These are phyloP conservation scores for Tortrix viridana DNA, from an alignment of 2,888 invertebrate genomes.

Conservation along the genomic window DNA sequence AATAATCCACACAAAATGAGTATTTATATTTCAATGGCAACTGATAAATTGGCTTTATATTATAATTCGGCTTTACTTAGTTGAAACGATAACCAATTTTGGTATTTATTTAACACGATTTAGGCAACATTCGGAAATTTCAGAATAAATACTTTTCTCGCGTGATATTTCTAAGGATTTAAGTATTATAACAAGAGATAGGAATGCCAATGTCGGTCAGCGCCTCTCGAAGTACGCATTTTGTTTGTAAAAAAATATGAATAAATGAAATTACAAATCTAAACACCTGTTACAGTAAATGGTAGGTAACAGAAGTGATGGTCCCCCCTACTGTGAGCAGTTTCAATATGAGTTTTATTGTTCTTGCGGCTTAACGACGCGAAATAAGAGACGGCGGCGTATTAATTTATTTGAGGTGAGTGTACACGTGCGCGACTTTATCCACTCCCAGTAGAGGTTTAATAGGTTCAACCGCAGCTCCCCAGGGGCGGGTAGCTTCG, in stretches of 20 bases:
- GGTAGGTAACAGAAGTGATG: conserved; percentile 41
- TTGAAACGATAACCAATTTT: too few relatives aligned
- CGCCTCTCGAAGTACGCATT: background rate
- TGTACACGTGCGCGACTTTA: conserved; percentile 74
- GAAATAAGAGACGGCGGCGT: conserved; percentile 52
- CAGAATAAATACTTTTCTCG: too few relatives aligned
- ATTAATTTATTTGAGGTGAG: conserved; percentile 61
- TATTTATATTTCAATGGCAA: too few relatives aligned
- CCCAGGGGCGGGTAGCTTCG: conserved; percentile 56
- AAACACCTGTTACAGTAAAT: conserved; percentile 75
- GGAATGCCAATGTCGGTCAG: too few relatives aligned
- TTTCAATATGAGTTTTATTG: conserved; percentile 54
- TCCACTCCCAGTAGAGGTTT: conserved; percentile 67
- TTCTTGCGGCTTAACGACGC: conserved; percentile 44
- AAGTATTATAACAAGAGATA: too few relatives aligned
- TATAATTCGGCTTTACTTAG: too few relatives aligned
- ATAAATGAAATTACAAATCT: conserved; percentile 49
- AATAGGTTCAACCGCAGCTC: conserved; percentile 57
- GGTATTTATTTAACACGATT: too few relatives aligned
- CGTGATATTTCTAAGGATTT: too few relatives aligned
- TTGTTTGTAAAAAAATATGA: conserved; percentile 7
- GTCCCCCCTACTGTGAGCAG: conserved; percentile 39
- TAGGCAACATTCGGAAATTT: too few relatives aligned
- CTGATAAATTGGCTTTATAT: too few relatives aligned
- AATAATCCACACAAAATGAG: too few relatives aligned